These are phyloP conservation scores for Elephantulus edwardii DNA, from an alignment of 2,113 vertebrate genomes.

Conservation along the genomic window DNA sequence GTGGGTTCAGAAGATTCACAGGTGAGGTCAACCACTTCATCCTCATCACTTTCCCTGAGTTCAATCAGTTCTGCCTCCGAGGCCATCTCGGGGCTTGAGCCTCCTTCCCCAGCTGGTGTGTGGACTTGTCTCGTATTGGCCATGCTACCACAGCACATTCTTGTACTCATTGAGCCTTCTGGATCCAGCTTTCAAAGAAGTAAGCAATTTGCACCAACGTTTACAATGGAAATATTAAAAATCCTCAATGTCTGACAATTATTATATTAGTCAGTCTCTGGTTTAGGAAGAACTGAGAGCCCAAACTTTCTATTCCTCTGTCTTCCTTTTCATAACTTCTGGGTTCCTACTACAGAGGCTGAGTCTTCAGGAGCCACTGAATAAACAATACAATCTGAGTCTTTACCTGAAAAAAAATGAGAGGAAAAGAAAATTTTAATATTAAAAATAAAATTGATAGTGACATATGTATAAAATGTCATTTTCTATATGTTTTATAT, in stretches of 20 bases:
- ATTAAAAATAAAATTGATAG: not conserved
- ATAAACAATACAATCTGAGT: constrained; percentile 18
- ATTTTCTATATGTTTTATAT: too few species aligned
- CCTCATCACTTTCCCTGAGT: constrained; percentile 84
- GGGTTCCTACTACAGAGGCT: not conserved
- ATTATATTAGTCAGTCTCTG: not conserved
- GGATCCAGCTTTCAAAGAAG: constrained; percentile 2
- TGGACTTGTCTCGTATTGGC: constrained; percentile 74
- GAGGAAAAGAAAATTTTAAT: constrained; percentile 17
- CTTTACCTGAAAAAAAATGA: constrained; percentile 48
- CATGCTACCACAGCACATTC: constrained; percentile 74
- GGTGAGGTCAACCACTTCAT: constrained; percentile 92
- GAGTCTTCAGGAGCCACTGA: not conserved
- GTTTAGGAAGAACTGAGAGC: constrained; percentile 3
- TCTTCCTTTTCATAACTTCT: not conserved
- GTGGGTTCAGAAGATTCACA: constrained; percentile 88
- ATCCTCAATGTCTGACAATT: not conserved
- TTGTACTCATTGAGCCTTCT: constrained; percentile 23
- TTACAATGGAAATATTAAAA: not conserved
- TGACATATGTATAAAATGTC: not conserved
- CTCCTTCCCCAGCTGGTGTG: constrained; percentile 58
- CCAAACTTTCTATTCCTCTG: not conserved
- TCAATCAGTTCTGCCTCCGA: constrained; percentile 80
- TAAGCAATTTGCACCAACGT: not conserved
- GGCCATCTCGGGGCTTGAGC: constrained; percentile 67